Percentiles rank a stretch among this genome's conserved stretches.
Evolutionary conservation across 2,888 invertebrate genomes (phyloP).

Genomic region (Netelia virgata): DNA sequence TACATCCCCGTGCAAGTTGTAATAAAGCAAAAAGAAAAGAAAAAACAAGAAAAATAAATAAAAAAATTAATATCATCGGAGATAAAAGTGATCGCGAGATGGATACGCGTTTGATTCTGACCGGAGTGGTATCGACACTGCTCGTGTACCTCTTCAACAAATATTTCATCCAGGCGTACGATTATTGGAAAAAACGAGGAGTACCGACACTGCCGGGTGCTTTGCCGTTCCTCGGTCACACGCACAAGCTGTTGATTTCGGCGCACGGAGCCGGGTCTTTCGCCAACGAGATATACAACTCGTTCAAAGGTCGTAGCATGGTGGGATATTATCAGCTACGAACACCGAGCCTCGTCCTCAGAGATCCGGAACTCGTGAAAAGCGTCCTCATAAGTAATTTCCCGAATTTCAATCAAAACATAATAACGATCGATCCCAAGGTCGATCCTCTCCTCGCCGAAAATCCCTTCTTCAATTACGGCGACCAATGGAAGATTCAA

Average conservation of each 20-base stretch:
- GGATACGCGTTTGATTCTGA: slow-evolving; percentile 31
- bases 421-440: slow-evolving; percentile 47
- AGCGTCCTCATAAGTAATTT: slow-evolving; percentile 75
- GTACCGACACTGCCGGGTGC: slow-evolving; percentile 63
- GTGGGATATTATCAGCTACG: slow-evolving; percentile 73
- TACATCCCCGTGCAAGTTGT: not conserved
- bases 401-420: slow-evolving; percentile 74
- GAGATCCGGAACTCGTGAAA: slow-evolving; percentile 78
- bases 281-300: slow-evolving; percentile 66
- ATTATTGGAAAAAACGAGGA: slow-evolving; percentile 70
- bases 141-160: slow-evolving; percentile 58
- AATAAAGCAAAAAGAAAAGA: not conserved
- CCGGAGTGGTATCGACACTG: slow-evolving; percentile 3
- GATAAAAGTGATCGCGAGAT: not conserved
- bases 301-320: slow-evolving; percentile 71
- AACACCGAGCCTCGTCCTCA: slow-evolving; percentile 71
- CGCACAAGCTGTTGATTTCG: slow-evolving; percentile 55
- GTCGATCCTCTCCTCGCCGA: slow-evolving; percentile 73
- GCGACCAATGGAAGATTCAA: slow-evolving; percentile 74
- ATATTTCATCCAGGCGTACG: slow-evolving; percentile 39
- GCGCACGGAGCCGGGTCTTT: slow-evolving; percentile 26
- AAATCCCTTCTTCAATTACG: slow-evolving; percentile 77
- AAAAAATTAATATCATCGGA: no score
- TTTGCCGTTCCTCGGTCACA: slow-evolving; percentile 73
- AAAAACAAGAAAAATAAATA: not conserved